Evolutionary conservation across 2,797 vertebrate species (phyloP).

Genomic region (Novumbra hubbsi): DNA sequence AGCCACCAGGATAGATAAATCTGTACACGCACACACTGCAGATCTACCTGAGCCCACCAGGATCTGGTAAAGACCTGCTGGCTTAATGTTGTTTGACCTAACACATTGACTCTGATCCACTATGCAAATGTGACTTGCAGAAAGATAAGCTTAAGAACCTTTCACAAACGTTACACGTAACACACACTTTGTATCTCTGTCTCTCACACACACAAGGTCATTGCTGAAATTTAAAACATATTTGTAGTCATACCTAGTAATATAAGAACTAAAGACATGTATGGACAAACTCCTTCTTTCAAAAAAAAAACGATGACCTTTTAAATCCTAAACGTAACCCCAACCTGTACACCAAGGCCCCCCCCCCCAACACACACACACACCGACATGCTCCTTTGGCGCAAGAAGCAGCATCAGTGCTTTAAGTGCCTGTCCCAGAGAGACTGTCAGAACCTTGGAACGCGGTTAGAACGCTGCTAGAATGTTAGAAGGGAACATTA

Average conservation of each 20-base stretch:
- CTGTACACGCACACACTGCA: background rate
- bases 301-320: no score
- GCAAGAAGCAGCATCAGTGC: background rate
- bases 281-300: no score
- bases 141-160: background rate
- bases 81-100: background rate
- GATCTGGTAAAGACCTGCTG: background rate
- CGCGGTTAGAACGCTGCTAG: background rate
- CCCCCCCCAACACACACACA: background rate
- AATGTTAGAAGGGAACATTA: slow-evolving; percentile 8
- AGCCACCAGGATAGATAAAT: background rate
- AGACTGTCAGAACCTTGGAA: background rate
- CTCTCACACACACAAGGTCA: background rate
- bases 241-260: background rate
- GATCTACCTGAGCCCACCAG: background rate
- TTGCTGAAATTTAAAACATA: background rate
- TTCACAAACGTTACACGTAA: no score
- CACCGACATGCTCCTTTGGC: background rate
- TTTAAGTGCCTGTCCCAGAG: background rate
- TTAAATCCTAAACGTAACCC: no score
- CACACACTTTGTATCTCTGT: no score
- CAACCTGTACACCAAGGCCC: no score
- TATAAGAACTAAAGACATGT: no score
- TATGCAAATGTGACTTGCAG: background rate
- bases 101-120: background rate